Base-by-base conservation (phyloP, 1,140 invertebrate genomes). In the Liolophura sinensis region DNA sequence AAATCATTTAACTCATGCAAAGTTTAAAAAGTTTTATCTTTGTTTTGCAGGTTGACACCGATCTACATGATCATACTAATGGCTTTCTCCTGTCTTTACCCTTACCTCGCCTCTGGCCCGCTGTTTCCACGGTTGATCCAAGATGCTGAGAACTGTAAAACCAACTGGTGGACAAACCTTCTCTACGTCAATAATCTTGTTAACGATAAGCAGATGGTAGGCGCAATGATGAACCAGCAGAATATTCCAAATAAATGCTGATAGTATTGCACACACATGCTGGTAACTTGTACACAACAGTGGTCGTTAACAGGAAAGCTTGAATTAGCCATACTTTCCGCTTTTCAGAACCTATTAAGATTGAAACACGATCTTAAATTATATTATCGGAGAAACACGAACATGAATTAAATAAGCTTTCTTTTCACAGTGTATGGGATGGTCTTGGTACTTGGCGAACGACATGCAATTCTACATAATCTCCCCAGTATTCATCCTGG, bases 361-460 rank as follows among this genome's bases (percentile, higher is more conserved):
- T n/a, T n/a, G n/a, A n/a, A n/a, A n/a, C n/a, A n/a, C n/a, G n/a
- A n/a, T 20, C 22, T 40, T 47, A 16, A 47, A 7, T 0, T 14
- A 62, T 20, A 49, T 24, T 49, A 62, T 62, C 14, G 18, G 20
- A 50, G 18, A 14, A 4, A 63, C 24, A 46, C 40, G n/a, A 40
- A 62, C 54, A 52, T 67, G 40, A 22, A 50, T 57, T 55, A 57
- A 51, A 61, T 61, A n/a, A 4, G 25, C 50, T 67, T 72, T 57
- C 58, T 69, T 65, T 50, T 71, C 87, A 27, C 67, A 94, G 92
- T 92, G 92, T 76, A 87, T 92, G 85, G 85, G 88, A 0, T 88
- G 89, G 75, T 87, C 89, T 0, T 93, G 91, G 92, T 93, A 92
- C 79, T 84, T 93, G 60, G 91, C 92, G 11, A 92, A 93, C 73